Evolutionary conservation across 2,113 vertebrate genomes (phyloP).

Genomic region (Dicerorhinus sumatrensis): DNA sequence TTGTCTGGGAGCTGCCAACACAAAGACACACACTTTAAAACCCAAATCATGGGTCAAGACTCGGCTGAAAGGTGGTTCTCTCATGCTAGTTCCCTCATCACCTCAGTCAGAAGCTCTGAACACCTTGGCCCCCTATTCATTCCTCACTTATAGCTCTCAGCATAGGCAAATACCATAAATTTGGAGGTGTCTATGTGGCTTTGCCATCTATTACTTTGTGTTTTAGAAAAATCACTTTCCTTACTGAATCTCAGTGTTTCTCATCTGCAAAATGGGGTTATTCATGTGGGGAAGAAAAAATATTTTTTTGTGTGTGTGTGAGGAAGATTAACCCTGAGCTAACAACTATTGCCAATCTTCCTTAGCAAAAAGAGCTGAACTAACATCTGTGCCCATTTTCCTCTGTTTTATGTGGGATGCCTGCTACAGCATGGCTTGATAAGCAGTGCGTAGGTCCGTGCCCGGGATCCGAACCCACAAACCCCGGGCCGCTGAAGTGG

Average conservation of each 20-base stretch:
- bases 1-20: background rate
- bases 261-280: background rate
- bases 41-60: background rate
- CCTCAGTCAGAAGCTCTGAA: background rate
- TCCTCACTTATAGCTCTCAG: background rate
- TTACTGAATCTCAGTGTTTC: background rate
- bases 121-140: background rate
- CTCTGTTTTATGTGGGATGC: no score
- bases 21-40: background rate
- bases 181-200: background rate
- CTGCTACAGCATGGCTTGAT: no score
- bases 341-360: no score
- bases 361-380: no score
- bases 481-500: no score
- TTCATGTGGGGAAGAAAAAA: background rate
- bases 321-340: no score
- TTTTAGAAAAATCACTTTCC: slow-evolving; percentile 8
- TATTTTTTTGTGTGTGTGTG: background rate
- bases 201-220: background rate
- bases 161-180: background rate
- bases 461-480: no score
- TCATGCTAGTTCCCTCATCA: background rate
- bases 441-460: no score
- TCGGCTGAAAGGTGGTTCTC: background rate
- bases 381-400: no score